Base-by-base conservation (phyloP, 2,113 vertebrate species). In the Stigmatopora argus region DNA sequence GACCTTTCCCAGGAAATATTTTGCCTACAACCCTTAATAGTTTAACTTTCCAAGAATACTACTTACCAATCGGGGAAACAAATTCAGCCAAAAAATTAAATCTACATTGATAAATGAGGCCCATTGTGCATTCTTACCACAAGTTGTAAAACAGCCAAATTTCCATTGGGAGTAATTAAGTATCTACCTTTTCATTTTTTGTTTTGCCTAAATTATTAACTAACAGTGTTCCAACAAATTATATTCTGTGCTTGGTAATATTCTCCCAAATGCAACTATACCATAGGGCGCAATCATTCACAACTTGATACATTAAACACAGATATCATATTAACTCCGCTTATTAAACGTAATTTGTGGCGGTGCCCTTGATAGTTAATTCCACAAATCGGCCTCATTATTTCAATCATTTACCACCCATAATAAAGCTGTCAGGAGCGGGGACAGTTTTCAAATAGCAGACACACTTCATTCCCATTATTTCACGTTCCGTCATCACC, bases 401-500 rank as follows among this genome's bases (percentile, higher is more conserved):
- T 34, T 31, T 48, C 31, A 7, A 41, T 6, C 56, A 66, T 65
- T 57, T 65, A 23, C 44, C 38, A 46, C 35, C 46, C 1, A 5
- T 1, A 60, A 71, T 18, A 18, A 55, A 48, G 45, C 11, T 72
- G 45, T 17, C 31, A 11, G 46, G 44, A 53, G 26, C 7, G 71
- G 60, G 77, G 15, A 45, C 2, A 47, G n/a, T 69, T 56, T 70
- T 21, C 21, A 63, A 68, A 31, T 49, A 51, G 23, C 45, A 44
- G 56, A 58, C 15, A 18, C 34, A 11, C 56, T n/a, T 41, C 19
- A 15, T 48, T 65, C 45, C 56, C 57, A 73, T 71, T 73, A 57
- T 53, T 74, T 74, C n/a, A 53, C 61, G 66, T 66, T 67, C 70
- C 55, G 21, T 77, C 51, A 71, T 65, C 35, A n/a, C 31, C 62